These are phyloP conservation scores for Lathronympha strigana DNA, from an alignment of 2,888 invertebrate genomes.

Conservation along the genomic window DNA sequence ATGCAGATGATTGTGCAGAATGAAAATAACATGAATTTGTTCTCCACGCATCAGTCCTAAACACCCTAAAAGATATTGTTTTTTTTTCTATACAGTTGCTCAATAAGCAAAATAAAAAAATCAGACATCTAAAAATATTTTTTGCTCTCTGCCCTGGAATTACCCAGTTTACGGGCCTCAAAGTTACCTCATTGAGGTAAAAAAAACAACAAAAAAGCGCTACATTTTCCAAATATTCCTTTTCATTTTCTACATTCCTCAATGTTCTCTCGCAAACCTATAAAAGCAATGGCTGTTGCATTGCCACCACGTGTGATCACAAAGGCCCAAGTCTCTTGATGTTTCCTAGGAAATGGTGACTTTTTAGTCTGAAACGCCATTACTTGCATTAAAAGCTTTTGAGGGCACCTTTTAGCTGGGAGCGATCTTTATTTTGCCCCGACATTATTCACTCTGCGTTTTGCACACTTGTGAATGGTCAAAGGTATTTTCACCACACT, in stretches of 20 bases:
- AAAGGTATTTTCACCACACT: too few relatives aligned
- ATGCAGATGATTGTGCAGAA: too few relatives aligned
- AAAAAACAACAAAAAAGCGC: neutral
- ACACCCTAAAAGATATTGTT: too few relatives aligned
- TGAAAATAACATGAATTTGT: too few relatives aligned
- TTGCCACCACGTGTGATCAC: neutral
- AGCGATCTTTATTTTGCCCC: conserved; percentile 21
- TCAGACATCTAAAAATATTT: too few relatives aligned
- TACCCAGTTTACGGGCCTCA: too few relatives aligned
- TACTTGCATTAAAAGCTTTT: conserved; percentile 32
- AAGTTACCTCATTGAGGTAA: neutral
- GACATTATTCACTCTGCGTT: conserved; percentile 22
- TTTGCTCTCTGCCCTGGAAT: too few relatives aligned
- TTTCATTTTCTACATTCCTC: conserved; percentile 3
- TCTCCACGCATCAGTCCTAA: too few relatives aligned
- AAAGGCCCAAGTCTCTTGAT: conserved; percentile 8
- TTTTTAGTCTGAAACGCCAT: neutral
- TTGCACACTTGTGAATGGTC: too few relatives aligned
- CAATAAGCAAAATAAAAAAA: too few relatives aligned
- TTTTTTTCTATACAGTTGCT: too few relatives aligned
- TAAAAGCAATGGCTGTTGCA: conserved; percentile 20
- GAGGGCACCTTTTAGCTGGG: conserved; percentile 32
- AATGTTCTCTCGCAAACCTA: conserved; percentile 12
- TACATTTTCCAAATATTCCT: conserved; percentile 10
- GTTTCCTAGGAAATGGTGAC: neutral